Conservation (phyloP, 2,797 vertebrate genomes). For the Eremophila alpestris region DNA sequence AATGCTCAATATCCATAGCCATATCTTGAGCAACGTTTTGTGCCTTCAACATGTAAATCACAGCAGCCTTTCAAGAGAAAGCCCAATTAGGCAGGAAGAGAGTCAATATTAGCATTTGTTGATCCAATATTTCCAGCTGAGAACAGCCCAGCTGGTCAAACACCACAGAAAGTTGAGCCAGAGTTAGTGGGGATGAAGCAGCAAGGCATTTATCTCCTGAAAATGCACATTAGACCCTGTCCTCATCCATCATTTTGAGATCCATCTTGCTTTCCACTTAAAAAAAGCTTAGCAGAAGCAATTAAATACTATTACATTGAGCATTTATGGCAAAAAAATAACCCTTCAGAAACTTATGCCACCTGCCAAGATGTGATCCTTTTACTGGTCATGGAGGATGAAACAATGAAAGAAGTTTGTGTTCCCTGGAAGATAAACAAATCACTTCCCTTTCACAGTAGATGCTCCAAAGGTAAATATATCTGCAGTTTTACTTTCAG, state of each 20-base stretch:
- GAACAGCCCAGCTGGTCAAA: constrained; percentile 27
- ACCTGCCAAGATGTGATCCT: background rate
- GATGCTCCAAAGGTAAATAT: background rate
- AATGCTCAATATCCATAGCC: background rate
- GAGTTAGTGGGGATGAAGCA: background rate
- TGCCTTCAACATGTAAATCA: background rate
- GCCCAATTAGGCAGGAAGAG: background rate
- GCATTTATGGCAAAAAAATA: background rate
- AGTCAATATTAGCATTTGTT: background rate
- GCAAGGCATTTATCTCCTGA: background rate
- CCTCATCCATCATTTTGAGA: constrained; percentile 21
- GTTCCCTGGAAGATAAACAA: background rate
- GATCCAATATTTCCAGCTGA: background rate
- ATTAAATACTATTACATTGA: background rate
- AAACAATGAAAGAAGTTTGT: background rate
- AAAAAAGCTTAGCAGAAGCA: background rate
- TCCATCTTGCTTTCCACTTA: background rate
- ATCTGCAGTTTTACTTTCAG: background rate
- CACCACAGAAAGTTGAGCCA: background rate
- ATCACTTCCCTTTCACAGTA: background rate
- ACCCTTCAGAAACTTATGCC: background rate
- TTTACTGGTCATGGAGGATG: background rate
- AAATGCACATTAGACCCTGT: background rate
- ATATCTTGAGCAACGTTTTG: background rate
- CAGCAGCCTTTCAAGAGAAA: background rate